Base-by-base conservation (phyloP, 1,140 invertebrate genomes). In the Maniola jurtina region DNA sequence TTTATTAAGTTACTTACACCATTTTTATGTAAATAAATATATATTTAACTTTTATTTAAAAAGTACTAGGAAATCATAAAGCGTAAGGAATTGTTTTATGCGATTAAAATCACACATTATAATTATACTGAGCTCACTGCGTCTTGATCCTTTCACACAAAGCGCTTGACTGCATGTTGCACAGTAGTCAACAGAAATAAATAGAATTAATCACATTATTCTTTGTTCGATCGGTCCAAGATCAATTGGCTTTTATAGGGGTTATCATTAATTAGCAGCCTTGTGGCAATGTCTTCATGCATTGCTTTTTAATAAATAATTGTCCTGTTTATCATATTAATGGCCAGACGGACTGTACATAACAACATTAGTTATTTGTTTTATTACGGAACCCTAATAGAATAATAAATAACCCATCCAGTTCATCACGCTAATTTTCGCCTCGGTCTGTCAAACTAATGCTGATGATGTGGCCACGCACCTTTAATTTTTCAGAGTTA, bases 61-160 rank as follows among this genome's bases (percentile, higher is more conserved):
- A 47, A 11, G 42, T 45, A 45, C 42, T 45, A 45, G 42, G 42
- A 11, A 45, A 13, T n/a, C 42, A 72, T 59, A 38, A 67, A 8
- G 14, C 40, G 6, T 15, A 16, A 64, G 42, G 13, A 45, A 45
- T 11, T 45, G 5, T n/a, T 45, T 45, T 45, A n/a, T 45, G 6
- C 13, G 13, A 45, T 25, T 25, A 25, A 25, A 25, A 45, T 45
- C 42, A 11, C 13, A 45, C 42, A 5, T 5, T 45, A 4, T 25
- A n/a, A n/a, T n/a, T n/a, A 25, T 45, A n/a, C 42, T 45, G 42
- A 60, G 69, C 67, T 36, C 64, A 52, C 54, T 45, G 78, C 79
- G 79, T 81, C 77, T 81, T 76, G 76, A 79, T 81, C 68, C 61
- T 75, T 66, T 65, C 70, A 66, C 64, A 33, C 52, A 7, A 34